Evolutionary conservation across 2,797 vertebrate genomes (phyloP).

Genomic region (Gymnoscopelus braueri): DNA sequence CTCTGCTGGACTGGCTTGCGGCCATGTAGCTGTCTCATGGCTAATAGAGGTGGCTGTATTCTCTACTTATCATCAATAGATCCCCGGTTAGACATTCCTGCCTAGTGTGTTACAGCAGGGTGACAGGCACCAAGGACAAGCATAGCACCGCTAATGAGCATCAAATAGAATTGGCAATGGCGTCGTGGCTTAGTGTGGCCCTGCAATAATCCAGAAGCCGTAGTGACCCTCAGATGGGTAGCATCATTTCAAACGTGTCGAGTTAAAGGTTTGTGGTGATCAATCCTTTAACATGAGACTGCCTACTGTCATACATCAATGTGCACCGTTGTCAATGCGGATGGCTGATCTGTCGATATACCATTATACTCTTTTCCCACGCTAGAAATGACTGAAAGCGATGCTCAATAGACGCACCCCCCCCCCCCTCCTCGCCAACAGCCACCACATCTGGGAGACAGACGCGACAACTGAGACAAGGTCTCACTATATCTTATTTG

Average conservation of each 20-base stretch:
- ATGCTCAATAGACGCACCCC: slow-evolving; percentile 40
- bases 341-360: slow-evolving; percentile 64
- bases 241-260: slow-evolving; percentile 19
- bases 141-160: slow-evolving; percentile 33
- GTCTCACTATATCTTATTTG: slow-evolving; percentile 65
- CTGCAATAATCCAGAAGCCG: slow-evolving; percentile 14
- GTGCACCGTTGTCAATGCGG: slow-evolving; percentile 46
- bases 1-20: slow-evolving; percentile 6
- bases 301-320: slow-evolving; percentile 38
- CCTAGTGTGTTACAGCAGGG: slow-evolving; percentile 29
- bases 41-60: slow-evolving; percentile 32
- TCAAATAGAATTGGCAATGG: slow-evolving; percentile 21
- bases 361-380: slow-evolving; percentile 52
- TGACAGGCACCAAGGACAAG: slow-evolving; percentile 41
- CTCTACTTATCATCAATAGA: slow-evolving; percentile 39
- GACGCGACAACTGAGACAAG: slow-evolving; percentile 61
- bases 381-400: slow-evolving; percentile 43
- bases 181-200: neutral
- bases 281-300: slow-evolving; percentile 35
- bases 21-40: slow-evolving; percentile 32
- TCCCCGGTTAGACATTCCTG: slow-evolving; percentile 38
- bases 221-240: slow-evolving; percentile 16
- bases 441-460: slow-evolving; percentile 39
- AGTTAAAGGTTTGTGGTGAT: slow-evolving; percentile 41
- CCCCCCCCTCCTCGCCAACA: neutral